Evolutionary conservation across 2,113 vertebrate species (phyloP), one percentile per base, ranked within the genome.

Genomic region (Aegotheles bennettii): DNA sequence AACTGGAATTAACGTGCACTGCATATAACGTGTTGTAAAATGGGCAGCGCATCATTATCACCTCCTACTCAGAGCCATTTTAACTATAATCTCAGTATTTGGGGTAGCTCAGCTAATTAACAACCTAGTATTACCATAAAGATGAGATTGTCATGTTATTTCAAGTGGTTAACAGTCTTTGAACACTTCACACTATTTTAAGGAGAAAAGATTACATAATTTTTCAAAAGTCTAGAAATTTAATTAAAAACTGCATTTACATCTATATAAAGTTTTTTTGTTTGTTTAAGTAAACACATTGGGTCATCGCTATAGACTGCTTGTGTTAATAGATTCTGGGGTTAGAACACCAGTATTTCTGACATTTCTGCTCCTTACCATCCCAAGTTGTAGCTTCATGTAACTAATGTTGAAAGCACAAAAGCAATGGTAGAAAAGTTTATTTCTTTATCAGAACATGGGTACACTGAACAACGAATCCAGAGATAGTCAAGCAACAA

Each of bases 61-160:
- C 92, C 86, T 93, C 95, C 96, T 86, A 96, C 97, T 97, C 95
- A 92, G 93, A 96, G 64, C 56, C 81, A 92, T 97, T 97, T 97
- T 94, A 97, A 96, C 94, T 70, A 79, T 93, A 94, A 97, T 94
- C 94, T 96, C 95, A 76, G 71, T 97, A 97, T 97, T 97, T 97
- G 91, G 91, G 91, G 93, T 91, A 97, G 95, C 90, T 98, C 87
- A 81, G 86, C 85, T 97, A 98, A 98, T 98, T 97, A 98, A 94
- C 92, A 97, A 92, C 83, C 80, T 79, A 35, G 84, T 95, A 93
- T 97, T 97, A 95, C 84, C 84, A 59, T 79, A 95, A 96, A 96
- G 88, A 97, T 94, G 95, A 89, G 77, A 97, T 79, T 95, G 90
- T 82, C 94, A 95, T 78, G 84, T 95, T 97, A 97, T 96, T 97